These are phyloP conservation scores for Ophioninae sp. DNA, from an alignment of 2,888 invertebrate genomes.

Conservation along the genomic window DNA sequence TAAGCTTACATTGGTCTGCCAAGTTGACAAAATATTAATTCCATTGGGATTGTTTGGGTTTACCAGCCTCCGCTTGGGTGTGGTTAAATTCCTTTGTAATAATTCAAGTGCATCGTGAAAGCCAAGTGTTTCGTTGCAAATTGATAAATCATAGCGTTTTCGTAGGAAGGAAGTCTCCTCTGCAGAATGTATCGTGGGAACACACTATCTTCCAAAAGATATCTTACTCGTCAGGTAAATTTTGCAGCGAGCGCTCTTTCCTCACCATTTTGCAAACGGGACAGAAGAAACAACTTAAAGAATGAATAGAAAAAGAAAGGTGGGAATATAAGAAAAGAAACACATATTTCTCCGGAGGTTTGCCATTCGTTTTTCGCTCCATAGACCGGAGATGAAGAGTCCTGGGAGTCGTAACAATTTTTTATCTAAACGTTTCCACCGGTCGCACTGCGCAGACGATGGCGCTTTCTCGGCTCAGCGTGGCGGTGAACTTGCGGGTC, in stretches of 20 bases:
- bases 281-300: constrained; percentile 72
- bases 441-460: constrained; percentile 63
- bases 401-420: constrained; percentile 69
- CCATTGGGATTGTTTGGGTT: background rate
- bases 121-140: background rate
- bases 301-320: constrained; percentile 64
- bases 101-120: background rate
- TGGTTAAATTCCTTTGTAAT: background rate
- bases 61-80: no score
- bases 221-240: constrained; percentile 3
- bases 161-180: background rate
- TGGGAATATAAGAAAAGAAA: constrained; percentile 27
- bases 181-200: background rate
- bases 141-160: background rate
- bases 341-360: constrained; percentile 64
- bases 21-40: background rate
- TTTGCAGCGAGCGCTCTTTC: background rate
- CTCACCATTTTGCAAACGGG: constrained; percentile 5
- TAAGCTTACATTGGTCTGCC: background rate
- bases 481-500: constrained; percentile 48
- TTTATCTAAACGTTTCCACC: constrained; percentile 71
- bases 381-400: constrained; percentile 71
- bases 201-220: background rate
- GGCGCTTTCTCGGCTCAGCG: constrained; percentile 40
- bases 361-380: constrained; percentile 71